phyloP scores from a whole-genome alignment of 2,113 vertebrate genomes.

The Phrynosoma blainvillii region DNA sequence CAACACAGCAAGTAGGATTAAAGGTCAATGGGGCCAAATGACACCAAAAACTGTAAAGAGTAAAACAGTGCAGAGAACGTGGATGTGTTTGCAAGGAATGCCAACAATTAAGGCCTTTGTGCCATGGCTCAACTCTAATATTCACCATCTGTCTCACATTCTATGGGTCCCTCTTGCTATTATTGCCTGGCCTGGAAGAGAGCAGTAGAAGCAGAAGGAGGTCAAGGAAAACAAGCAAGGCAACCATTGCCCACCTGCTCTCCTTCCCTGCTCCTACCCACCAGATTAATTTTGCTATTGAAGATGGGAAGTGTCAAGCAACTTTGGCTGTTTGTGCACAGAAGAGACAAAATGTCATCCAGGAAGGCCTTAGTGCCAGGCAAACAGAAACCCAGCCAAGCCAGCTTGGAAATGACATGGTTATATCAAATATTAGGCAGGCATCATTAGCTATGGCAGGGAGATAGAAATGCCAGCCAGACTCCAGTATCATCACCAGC shows the following conservation, averaged over 20 bases:
- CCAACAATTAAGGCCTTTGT: neutral
- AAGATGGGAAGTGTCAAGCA: conserved; percentile 24
- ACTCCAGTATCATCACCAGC: neutral
- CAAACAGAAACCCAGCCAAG: conserved; percentile 48
- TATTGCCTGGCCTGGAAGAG: neutral
- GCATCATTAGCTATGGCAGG: neutral
- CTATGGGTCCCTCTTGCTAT: neutral
- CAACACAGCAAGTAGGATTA: neutral
- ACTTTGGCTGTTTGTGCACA: conserved; percentile 46
- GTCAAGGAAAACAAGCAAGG: conserved; percentile 37
- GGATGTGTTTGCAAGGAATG: neutral
- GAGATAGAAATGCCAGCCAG: conserved; percentile 12
- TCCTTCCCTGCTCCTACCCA: neutral
- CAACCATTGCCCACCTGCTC: conserved; percentile 20
- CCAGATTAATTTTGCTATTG: neutral
- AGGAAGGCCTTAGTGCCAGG: conserved; percentile 30
- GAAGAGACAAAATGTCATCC: conserved; percentile 44
- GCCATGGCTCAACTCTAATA: neutral
- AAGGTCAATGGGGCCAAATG: neutral
- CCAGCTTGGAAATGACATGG: conserved; percentile 39
- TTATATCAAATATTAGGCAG: neutral
- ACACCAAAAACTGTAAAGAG: too few relatives aligned
- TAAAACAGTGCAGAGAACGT: neutral
- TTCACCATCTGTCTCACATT: neutral
- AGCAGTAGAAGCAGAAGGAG: conserved; percentile 36